Evolutionary conservation across 2,888 invertebrate genomes (phyloP).

Genomic region (Ochlodes sylvanus): DNA sequence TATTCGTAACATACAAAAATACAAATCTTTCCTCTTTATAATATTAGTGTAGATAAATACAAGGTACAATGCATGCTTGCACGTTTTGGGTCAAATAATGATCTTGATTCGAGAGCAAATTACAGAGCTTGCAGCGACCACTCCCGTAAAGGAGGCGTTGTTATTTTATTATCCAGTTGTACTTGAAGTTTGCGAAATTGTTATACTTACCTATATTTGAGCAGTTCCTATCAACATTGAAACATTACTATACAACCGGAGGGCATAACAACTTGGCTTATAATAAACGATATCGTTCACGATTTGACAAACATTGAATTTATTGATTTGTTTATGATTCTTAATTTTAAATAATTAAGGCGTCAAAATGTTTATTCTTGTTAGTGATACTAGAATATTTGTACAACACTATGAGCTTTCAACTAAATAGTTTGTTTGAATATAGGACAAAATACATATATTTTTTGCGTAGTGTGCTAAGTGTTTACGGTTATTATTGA

Average conservation of each 20-base stretch:
- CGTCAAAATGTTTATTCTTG: not conserved
- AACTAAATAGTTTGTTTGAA: not conserved
- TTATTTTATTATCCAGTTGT: conserved; percentile 10
- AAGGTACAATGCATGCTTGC: not conserved
- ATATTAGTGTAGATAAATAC: too few relatives aligned
- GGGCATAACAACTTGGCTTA: not conserved
- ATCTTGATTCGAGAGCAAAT: conserved; percentile 4
- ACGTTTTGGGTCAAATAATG: not conserved
- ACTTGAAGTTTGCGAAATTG: conserved; percentile 11
- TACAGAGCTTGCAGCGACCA: not conserved
- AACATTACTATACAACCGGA: not conserved
- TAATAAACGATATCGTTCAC: not conserved
- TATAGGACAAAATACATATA: not conserved
- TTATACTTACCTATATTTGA: conserved; percentile 6
- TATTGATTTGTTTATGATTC: not conserved
- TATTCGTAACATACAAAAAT: too few relatives aligned
- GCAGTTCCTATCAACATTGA: conserved; percentile 10
- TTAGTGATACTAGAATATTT: too few relatives aligned
- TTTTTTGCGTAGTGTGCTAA: not conserved
- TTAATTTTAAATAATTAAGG: not conserved
- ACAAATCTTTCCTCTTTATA: too few relatives aligned
- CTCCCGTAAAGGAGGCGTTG: not conserved
- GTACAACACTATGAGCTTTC: not conserved
- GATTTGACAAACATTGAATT: not conserved
- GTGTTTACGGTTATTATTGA: not conserved